These are phyloP conservation scores for Calliopsis andreniformis DNA, from an alignment of 1,140 invertebrate species.

Conservation along the genomic window DNA sequence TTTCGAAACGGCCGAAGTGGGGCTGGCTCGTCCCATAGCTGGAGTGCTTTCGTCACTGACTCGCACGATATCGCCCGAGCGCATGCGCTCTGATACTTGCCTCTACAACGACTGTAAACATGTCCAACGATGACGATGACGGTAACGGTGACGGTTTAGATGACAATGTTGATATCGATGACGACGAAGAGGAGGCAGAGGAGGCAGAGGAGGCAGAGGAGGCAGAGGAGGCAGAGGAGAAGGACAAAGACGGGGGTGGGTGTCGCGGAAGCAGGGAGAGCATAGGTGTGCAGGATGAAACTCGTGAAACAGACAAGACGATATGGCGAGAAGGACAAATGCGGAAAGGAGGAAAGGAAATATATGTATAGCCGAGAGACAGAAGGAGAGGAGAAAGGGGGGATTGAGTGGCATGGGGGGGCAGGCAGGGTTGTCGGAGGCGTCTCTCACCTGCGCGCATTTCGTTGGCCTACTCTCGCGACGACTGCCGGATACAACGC, in stretches of 20 bases:
- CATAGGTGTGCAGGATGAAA: slow-evolving; percentile 24
- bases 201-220: too few relatives aligned
- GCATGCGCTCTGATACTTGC: too few relatives aligned
- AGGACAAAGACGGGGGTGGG: background rate
- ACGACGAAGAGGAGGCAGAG: too few relatives aligned
- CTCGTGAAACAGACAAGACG: slow-evolving; percentile 8
- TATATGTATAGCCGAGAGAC: background rate
- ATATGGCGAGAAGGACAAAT: slow-evolving; percentile 4
- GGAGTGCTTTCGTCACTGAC: slow-evolving; percentile 4
- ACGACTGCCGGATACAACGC: slow-evolving; percentile 60
- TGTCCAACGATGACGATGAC: too few relatives aligned
- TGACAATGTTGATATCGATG: too few relatives aligned
- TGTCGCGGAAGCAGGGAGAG: slow-evolving; percentile 26
- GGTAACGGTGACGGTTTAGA: too few relatives aligned
- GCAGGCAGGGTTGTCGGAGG: slow-evolving; percentile 38
- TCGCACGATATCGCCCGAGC: slow-evolving; percentile 27
- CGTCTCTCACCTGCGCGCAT: slow-evolving; percentile 74
- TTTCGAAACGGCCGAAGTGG: slow-evolving; percentile 11
- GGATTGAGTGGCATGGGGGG: slow-evolving; percentile 31
- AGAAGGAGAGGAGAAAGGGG: slow-evolving; percentile 20
- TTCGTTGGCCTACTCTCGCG: slow-evolving; percentile 73
- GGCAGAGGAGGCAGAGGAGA: slow-evolving; percentile 20
- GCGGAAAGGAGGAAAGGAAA: too few relatives aligned
- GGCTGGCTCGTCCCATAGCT: slow-evolving; percentile 2
- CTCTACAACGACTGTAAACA: too few relatives aligned